Conservation (phyloP, 2,888 invertebrate species). For the Mythimna pallens region DNA sequence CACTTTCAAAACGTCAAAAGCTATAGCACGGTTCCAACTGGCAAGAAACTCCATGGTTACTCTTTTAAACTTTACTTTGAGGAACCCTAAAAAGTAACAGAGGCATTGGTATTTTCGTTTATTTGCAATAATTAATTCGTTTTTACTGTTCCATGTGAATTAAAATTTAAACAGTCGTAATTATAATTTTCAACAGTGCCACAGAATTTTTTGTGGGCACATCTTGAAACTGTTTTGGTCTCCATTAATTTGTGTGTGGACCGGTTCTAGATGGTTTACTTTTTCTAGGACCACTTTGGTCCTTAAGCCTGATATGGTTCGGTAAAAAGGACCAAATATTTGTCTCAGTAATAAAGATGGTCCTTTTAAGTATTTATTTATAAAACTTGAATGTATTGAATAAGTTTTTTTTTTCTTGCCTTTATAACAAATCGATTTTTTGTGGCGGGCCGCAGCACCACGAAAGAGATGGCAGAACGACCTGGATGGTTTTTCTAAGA, state of each 20-base stretch:
- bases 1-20: no score
- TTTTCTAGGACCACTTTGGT: slow-evolving; percentile 45
- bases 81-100: slow-evolving; percentile 55
- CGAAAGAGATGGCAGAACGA: no score
- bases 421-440: background rate
- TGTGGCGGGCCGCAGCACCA: background rate
- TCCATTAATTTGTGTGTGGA: slow-evolving; percentile 14
- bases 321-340: slow-evolving; percentile 33
- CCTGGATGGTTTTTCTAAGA: no score
- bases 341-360: slow-evolving; percentile 12
- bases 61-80: background rate
- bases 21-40: no score
- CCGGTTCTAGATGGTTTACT: slow-evolving; percentile 30
- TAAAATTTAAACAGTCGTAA: slow-evolving; percentile 56
- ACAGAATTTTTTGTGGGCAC: slow-evolving; percentile 44
- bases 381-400: background rate
- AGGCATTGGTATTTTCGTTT: slow-evolving; percentile 50
- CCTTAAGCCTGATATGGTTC: slow-evolving; percentile 13
- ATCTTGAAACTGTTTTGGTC: slow-evolving; percentile 44
- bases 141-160: slow-evolving; percentile 54
- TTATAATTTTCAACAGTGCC: slow-evolving; percentile 56
- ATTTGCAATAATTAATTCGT: slow-evolving; percentile 62
- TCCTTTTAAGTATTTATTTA: slow-evolving; percentile 18
- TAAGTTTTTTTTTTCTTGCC: background rate
- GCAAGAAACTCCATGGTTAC: no score